Base-by-base conservation (phyloP, 2,113 vertebrate genomes). In the Chaetodon trifascialis region DNA sequence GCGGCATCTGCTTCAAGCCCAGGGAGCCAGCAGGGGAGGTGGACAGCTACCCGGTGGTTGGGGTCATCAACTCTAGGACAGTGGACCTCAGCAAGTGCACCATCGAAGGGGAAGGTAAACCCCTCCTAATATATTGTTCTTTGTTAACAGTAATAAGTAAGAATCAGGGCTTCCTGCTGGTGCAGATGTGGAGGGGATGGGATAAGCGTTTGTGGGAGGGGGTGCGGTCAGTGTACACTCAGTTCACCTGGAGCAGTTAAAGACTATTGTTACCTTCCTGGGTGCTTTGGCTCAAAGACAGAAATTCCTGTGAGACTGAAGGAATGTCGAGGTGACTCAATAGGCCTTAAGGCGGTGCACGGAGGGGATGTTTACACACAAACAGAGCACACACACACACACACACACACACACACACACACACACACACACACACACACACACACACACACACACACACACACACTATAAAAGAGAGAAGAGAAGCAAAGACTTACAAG, bases 51-150 rank as follows among this genome's bases (percentile, higher is more conserved):
- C 95, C 96, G n/a, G 77, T 99, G 68, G 96, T 97, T 1, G 98
- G 97, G 5, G 88, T 93, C 8, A 85, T 99, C 89, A 90, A 92
- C 76, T 89, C 92, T 25, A 95, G 95, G 91, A 93, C 90, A 0
- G 88, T 96, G 49, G 96, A 99, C 78, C 95, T 96, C 69, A 86
- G 90, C 94, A 96, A 95, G 80, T 97, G 97, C 85, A 91, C 94
- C 38, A 90, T 96, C 14, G 95, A 95, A 1, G 97, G 97, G 16
- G 94, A 97, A 97, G 97, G 97, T 99, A 94, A 83, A 47, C 5
- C 11, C 1, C 9, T 2, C 38, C 5, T 4, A 0, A 8, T 52
- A 21, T 52, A 8, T 17, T 51, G 6, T 21, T 1, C 7, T 51
- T 19, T 51, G 49, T 51, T 51, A 40, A 40, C 5, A 5, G 38